These are phyloP conservation scores for Turnix velox DNA, from an alignment of 2,113 vertebrate species.

Conservation along the genomic window DNA sequence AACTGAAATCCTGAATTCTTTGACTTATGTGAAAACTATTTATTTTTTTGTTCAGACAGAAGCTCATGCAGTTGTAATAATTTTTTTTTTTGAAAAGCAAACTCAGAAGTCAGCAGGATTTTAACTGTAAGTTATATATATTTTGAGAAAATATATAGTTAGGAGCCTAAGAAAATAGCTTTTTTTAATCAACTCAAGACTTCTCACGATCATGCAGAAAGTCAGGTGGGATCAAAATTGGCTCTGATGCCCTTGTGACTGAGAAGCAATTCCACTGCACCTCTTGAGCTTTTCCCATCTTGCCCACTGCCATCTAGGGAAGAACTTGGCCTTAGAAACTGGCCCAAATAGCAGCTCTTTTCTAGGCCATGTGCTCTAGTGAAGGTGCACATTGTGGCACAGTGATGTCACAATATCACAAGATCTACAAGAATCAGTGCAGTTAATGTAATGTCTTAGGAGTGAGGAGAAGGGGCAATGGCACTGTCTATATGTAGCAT, in stretches of 20 bases:
- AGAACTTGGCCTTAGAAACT: not conserved
- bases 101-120: slow-evolving; percentile 18
- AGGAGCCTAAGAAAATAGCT: slow-evolving; percentile 1
- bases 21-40: slow-evolving; percentile 3
- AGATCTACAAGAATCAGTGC: not conserved
- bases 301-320: not conserved
- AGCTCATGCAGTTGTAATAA: not conserved
- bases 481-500: not conserved
- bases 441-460: not conserved
- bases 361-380: not conserved
- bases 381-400: not conserved
- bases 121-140: not conserved
- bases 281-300: not conserved
- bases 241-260: not conserved
- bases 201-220: not conserved
- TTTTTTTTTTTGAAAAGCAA: not conserved
- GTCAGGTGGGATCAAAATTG: not conserved
- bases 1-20: slow-evolving; percentile 29
- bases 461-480: not conserved
- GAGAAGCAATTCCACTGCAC: not conserved
- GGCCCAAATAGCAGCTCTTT: not conserved
- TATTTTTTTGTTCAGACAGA: slow-evolving; percentile 2
- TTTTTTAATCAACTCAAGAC: not conserved
- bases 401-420: not conserved
- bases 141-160: not conserved